Percentiles rank a stretch among this genome's conserved stretches.
These are phyloP conservation scores for Podarcis raffonei DNA, from an alignment of 2,113 vertebrate genomes.

Conservation along the genomic window DNA sequence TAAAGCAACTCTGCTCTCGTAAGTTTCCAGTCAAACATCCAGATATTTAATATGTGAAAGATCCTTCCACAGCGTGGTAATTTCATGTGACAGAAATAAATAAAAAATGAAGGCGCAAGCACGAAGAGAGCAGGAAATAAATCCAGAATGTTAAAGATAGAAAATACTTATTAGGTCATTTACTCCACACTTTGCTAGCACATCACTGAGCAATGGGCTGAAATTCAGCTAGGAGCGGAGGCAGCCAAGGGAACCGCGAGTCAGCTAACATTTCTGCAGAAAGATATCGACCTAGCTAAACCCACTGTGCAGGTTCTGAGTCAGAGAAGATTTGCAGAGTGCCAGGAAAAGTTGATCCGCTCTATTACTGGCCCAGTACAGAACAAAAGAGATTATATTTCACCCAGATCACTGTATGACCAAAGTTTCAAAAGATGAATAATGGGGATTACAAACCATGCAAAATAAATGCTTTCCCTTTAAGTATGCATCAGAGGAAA, in stretches of 20 bases:
- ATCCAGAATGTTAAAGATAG: not conserved
- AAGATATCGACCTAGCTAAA: not conserved
- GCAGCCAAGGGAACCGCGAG: not conserved
- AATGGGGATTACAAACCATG: constrained; percentile 5
- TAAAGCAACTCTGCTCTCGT: not conserved
- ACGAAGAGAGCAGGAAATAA: not conserved
- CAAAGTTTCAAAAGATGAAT: constrained; percentile 12
- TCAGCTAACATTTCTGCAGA: not conserved
- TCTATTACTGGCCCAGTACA: not conserved
- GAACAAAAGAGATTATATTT: constrained; percentile 1
- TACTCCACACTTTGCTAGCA: not conserved
- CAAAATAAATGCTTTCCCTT: not conserved
- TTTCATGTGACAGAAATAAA: not conserved
- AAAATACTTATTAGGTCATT: not conserved
- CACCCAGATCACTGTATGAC: not conserved
- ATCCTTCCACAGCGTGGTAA: not conserved
- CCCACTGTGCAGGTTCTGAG: not conserved
- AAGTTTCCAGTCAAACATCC: not conserved
- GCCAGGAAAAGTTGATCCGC: constrained; percentile 24
- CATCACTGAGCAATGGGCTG: not conserved
- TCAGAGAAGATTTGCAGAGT: not conserved
- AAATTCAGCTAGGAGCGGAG: constrained; percentile 3
- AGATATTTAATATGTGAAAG: not conserved
- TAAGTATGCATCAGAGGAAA: constrained; percentile 9
- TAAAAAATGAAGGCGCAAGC: not conserved